phyloP scores from a whole-genome alignment of 2,797 vertebrate genomes.

The Sebastes aleutianus region DNA sequence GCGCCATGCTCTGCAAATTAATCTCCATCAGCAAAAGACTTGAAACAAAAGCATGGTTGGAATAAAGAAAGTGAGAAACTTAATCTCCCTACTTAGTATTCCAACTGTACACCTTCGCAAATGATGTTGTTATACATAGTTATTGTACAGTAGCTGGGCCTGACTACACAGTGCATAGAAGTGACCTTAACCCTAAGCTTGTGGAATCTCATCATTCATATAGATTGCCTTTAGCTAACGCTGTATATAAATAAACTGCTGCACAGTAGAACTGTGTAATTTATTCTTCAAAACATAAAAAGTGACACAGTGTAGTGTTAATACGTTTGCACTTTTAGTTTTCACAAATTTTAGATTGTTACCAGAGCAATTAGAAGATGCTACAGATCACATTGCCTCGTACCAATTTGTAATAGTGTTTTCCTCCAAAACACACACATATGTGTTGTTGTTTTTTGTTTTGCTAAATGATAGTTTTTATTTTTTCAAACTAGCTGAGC shows the following conservation, averaged over 20 bases:
- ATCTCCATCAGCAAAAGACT: slow-evolving; percentile 80
- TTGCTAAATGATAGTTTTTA: background rate
- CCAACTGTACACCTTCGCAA: background rate
- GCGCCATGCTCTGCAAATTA: slow-evolving; percentile 74
- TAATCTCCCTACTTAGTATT: slow-evolving; percentile 34
- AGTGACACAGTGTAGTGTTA: background rate
- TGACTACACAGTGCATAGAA: slow-evolving; percentile 8
- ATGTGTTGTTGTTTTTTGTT: background rate
- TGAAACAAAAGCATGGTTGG: slow-evolving; percentile 71
- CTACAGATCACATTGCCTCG: background rate
- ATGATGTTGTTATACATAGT: slow-evolving; percentile 19
- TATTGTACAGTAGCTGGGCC: slow-evolving; percentile 31
- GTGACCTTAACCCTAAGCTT: slow-evolving; percentile 29
- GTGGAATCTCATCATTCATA: slow-evolving; percentile 5
- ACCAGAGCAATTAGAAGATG: background rate
- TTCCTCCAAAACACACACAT: background rate
- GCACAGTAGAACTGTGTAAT: background rate
- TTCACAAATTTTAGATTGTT: background rate
- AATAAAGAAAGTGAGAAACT: slow-evolving; percentile 53
- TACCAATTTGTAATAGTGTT: background rate
- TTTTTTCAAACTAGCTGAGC: background rate
- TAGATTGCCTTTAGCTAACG: slow-evolving; percentile 33
- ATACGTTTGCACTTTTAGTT: background rate
- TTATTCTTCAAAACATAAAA: background rate
- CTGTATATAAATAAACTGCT: slow-evolving; percentile 8